Evolutionary conservation across 2,797 vertebrate species (phyloP).

Genomic region (Eupleurogrammus muticus): DNA sequence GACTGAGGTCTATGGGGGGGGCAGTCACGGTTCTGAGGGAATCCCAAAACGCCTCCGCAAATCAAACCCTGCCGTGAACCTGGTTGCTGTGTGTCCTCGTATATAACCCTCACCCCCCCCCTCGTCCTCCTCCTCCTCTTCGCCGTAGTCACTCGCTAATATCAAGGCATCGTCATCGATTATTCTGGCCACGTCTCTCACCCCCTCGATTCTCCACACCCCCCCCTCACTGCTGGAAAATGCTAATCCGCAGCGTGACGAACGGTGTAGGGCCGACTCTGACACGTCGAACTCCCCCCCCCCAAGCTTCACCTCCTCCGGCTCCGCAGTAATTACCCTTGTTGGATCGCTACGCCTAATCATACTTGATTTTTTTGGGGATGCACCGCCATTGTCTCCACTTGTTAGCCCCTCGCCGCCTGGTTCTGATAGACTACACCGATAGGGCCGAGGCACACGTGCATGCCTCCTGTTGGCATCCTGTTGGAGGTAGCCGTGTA

Average conservation of each 20-base stretch:
- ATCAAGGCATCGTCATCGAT: slow-evolving; percentile 60
- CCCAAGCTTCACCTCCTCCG: slow-evolving; percentile 72
- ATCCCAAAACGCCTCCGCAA: slow-evolving; percentile 53
- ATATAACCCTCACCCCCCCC: neutral
- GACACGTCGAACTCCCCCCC: slow-evolving; percentile 70
- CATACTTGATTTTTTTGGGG: slow-evolving; percentile 84
- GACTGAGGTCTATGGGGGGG: slow-evolving; percentile 42
- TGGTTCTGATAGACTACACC: slow-evolving; percentile 74
- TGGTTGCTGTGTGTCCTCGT: neutral
- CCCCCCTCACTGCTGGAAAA: slow-evolving; percentile 69
- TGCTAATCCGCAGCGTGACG: slow-evolving; percentile 77
- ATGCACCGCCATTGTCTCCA: slow-evolving; percentile 81
- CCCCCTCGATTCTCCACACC: slow-evolving; percentile 67
- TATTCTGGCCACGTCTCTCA: slow-evolving; percentile 73
- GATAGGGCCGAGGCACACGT: slow-evolving; percentile 65
- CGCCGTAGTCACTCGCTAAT: slow-evolving; percentile 55
- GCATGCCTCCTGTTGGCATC: slow-evolving; percentile 38
- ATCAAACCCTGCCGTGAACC: slow-evolving; percentile 49
- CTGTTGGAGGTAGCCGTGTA: slow-evolving; percentile 54
- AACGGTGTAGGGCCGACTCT: slow-evolving; percentile 74
- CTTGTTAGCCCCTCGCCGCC: slow-evolving; percentile 78
- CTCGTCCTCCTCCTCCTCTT: too few species aligned
- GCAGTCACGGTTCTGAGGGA: slow-evolving; percentile 47
- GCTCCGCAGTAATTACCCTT: slow-evolving; percentile 81
- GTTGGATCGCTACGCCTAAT: slow-evolving; percentile 83